Evolutionary conservation across 2,888 invertebrate genomes (phyloP).

Genomic region (Meta bourneti): DNA sequence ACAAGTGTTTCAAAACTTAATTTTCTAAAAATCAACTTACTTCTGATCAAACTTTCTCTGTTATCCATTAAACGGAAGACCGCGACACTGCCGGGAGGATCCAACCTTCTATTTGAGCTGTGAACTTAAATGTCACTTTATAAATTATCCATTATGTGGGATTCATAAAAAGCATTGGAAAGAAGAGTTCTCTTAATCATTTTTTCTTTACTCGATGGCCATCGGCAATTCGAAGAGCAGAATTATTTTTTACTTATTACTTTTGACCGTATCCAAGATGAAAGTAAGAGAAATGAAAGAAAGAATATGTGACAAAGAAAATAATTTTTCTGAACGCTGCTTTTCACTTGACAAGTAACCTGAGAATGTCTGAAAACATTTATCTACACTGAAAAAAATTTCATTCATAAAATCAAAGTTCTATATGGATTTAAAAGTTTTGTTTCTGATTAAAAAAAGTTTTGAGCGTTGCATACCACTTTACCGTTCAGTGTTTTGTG

Average conservation of each 20-base stretch:
- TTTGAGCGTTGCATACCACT: too few relatives aligned
- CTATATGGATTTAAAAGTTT: too few relatives aligned
- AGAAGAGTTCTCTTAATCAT: neutral
- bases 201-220: neutral
- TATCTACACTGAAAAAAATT: too few relatives aligned
- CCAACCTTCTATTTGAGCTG: neutral
- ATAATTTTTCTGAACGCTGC: neutral
- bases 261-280: neutral
- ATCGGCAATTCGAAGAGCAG: neutral
- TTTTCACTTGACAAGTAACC: neutral
- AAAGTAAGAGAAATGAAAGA: neutral
- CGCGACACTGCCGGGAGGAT: neutral
- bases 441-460: too few relatives aligned
- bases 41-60: neutral
- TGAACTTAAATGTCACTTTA: conserved; percentile 1
- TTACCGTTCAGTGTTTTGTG: too few relatives aligned
- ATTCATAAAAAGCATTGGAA: neutral
- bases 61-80: neutral
- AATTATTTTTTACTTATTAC: neutral
- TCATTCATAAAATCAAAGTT: too few relatives aligned
- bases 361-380: neutral
- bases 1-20: neutral
- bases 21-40: neutral
- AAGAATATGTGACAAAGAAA: neutral
- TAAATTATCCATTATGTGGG: neutral